Evolutionary conservation across 2,797 vertebrate species (phyloP), one percentile per base, ranked within the genome.

Genomic region (Lepidocolaptes lacrymiger): DNA sequence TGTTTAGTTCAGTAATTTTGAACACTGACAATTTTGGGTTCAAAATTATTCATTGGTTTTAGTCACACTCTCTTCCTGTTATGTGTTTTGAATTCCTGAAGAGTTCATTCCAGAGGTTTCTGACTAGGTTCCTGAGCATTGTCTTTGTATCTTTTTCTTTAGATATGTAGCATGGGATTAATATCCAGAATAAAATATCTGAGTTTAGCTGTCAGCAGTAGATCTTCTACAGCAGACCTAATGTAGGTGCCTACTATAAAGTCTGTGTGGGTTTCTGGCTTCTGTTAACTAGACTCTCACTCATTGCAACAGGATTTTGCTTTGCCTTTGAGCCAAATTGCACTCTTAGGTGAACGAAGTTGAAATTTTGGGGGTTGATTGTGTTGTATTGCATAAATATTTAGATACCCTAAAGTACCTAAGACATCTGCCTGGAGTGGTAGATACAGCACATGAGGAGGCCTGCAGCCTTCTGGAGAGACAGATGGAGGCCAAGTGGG

Each of bases 391-490:
- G 21, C 32, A 28, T 30, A 89, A 27, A 49, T 59, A 59, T 91
- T 92, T 80, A 72, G 46, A 77, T 23, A 52, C 21, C 22, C 12
- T 58, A 5, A 69, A 63, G 22, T 64, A 56, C 22, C 44, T 63
- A 68, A 91, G 74, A 67, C 26, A 52, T 88, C 61, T 95, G 20
- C 66, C 56, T 81, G 41, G 55, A 73, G 52, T 59, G 39, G 34
- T 63, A 44, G 37, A 27, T 83, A 17, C 19, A 74, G 77, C 32
- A 64, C 36, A 41, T 56, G 49, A 88, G 73, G 73, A 93, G 54
- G 32, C 15, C 66, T 88, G 37, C 26, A 88, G 49, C 54, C 76
- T 94, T 94, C 79, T 75, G 69, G 37, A 88, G 76, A 46, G 48
- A 80, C 62, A 90, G 32, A 80, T 85, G 58, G 69, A 74, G 14